These are phyloP conservation scores for Neopipo cinnamomea DNA, from an alignment of 2,113 vertebrate species.

Conservation along the genomic window DNA sequence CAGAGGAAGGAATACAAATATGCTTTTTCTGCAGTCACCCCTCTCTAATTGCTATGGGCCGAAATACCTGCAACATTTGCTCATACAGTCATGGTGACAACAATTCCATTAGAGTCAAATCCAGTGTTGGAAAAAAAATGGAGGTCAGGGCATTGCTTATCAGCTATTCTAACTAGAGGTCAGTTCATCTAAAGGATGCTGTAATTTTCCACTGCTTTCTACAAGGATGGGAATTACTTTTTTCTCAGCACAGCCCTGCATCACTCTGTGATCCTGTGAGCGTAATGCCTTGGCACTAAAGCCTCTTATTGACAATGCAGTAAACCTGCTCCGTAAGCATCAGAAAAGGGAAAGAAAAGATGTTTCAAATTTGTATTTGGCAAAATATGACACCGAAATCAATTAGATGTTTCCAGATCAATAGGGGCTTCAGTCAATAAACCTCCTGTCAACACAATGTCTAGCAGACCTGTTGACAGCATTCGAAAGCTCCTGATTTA, in stretches of 20 bases:
- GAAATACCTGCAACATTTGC: neutral
- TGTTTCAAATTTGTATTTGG: slow-evolving; percentile 17
- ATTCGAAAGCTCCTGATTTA: neutral
- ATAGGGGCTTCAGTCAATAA: neutral
- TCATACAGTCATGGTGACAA: neutral
- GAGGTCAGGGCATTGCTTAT: neutral
- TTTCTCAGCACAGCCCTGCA: slow-evolving; percentile 15
- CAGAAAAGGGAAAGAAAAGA: slow-evolving; percentile 49
- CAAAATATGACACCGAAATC: slow-evolving; percentile 28
- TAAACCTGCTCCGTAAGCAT: slow-evolving; percentile 22
- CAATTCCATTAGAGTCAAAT: neutral
- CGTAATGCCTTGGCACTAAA: slow-evolving; percentile 58
- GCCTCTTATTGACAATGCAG: slow-evolving; percentile 56
- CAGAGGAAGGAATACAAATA: neutral
- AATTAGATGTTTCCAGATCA: slow-evolving; percentile 13
- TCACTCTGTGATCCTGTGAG: slow-evolving; percentile 32
- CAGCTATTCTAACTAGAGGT: slow-evolving; percentile 31
- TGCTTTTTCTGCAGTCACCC: neutral
- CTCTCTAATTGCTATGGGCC: neutral
- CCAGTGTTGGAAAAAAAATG: neutral
- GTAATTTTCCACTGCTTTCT: slow-evolving; percentile 64
- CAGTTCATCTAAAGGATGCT: slow-evolving; percentile 26
- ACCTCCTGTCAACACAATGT: neutral
- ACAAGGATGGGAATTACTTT: slow-evolving; percentile 35
- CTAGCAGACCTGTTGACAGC: slow-evolving; percentile 18